Evolutionary conservation across 2,888 invertebrate genomes (phyloP), one percentile per base, ranked within the genome.

Genomic region (Melieria picta): DNA sequence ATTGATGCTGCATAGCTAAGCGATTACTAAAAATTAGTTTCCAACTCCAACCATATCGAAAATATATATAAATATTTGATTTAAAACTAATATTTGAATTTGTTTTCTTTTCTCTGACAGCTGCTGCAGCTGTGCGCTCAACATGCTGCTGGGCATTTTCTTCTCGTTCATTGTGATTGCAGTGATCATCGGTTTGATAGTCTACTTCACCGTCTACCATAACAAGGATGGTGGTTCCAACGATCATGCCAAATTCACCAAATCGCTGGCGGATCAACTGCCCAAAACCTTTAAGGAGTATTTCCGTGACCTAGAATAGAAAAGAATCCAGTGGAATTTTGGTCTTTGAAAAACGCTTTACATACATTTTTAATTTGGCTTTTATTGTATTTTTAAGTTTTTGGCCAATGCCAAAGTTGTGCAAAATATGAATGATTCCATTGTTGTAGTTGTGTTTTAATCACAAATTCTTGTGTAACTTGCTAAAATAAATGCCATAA

Each of bases 121-220:
- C 63, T 85, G 85, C 77, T 84, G 83, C 16, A 77, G 81, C 16
- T 85, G 85, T 76, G 84, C 84, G 52, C 82, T 78, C 67, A 83
- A 82, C 71, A 77, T 84, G 79, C 61, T 85, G 0, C 6, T 81
- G 67, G 79, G 82, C 72, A 76, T 83, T 7, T 61, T 85, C 5
- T 82, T 79, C 67, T 80, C 81, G 0, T 55, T 75, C 7, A 46
- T 85, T 0, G 74, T 82, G 9, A 16, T 85, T 7, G 4, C 79
- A 10, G 76, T 85, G 47, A 72, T 85, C 5, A 84, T 85, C 57
- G 85, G 83, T 42, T 10, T 85, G 47, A 84, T 85, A 66, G 81
- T 85, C 5, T 85, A 85, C 79, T 85, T 85, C 73, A 78, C 81
- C 1, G 81, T 81, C 1, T 85, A 74, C 72, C 76, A 80, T 63